Evolutionary conservation across 2,888 invertebrate species (phyloP).

Genomic region (Lucinisca nassula): DNA sequence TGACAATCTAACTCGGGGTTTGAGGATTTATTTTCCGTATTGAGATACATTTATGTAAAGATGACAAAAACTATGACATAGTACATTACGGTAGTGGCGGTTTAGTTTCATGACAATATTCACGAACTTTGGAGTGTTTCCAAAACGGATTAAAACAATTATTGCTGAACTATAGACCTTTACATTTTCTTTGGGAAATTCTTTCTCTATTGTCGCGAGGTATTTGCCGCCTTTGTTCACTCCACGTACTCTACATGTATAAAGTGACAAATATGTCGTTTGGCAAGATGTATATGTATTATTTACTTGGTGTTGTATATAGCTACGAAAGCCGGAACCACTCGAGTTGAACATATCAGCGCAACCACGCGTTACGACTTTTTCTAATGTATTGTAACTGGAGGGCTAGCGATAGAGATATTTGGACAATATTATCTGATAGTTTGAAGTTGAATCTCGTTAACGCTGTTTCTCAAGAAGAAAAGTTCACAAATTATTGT

Average conservation of each 20-base stretch:
- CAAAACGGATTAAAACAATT: background rate
- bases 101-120: background rate
- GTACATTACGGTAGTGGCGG: background rate
- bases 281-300: background rate
- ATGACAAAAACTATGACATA: background rate
- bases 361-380: background rate
- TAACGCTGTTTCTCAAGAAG: background rate
- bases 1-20: background rate
- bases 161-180: background rate
- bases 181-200: background rate
- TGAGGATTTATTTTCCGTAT: conserved; percentile 1
- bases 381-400: background rate
- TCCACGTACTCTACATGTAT: background rate
- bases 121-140: background rate
- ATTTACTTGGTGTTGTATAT: too few relatives aligned
- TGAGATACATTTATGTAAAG: background rate
- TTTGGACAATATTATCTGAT: background rate
- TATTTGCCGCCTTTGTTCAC: background rate
- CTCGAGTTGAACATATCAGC: background rate
- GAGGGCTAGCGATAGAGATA: background rate
- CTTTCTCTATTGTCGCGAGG: background rate
- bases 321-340: background rate
- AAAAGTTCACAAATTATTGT: background rate
- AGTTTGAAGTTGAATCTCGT: background rate
- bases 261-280: background rate